These are phyloP conservation scores for Aptenodytes forsteri DNA, from an alignment of 2,113 vertebrate species.

Conservation along the genomic window DNA sequence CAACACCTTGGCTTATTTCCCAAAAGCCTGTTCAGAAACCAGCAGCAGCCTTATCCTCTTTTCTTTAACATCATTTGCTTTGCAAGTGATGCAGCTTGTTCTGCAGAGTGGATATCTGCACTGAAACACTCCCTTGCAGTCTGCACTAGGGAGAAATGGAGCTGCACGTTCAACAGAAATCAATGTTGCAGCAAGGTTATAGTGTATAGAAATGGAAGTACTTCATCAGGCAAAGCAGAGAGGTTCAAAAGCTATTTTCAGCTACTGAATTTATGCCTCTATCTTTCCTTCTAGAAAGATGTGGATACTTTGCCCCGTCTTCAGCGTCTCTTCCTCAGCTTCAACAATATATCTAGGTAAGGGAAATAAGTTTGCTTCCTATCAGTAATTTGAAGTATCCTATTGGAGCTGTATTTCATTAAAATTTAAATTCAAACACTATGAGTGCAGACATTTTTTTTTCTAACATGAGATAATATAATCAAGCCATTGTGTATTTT, in stretches of 20 bases:
- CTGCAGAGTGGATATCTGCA: conserved; percentile 78
- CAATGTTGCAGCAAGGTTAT: conserved; percentile 78
- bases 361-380: conserved; percentile 59
- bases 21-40: conserved; percentile 49
- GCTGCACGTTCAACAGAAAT: conserved; percentile 54
- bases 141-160: conserved; percentile 75
- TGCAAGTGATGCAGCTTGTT: conserved; percentile 72
- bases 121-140: conserved; percentile 72
- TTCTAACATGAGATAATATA: background rate
- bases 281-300: conserved; percentile 87
- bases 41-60: conserved; percentile 40
- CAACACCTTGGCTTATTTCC: conserved; percentile 74
- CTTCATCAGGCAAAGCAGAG: conserved; percentile 23
- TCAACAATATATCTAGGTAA: conserved; percentile 97
- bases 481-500: background rate
- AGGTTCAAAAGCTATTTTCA: conserved; percentile 9
- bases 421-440: background rate
- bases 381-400: background rate
- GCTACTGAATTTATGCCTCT: conserved; percentile 68
- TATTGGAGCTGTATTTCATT: background rate
- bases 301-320: conserved; percentile 92
- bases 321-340: conserved; percentile 95
- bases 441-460: background rate
- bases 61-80: conserved; percentile 57
- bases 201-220: conserved; percentile 20